Conservation (phyloP, 2,888 invertebrate species). For the Athrips mouffetella region DNA sequence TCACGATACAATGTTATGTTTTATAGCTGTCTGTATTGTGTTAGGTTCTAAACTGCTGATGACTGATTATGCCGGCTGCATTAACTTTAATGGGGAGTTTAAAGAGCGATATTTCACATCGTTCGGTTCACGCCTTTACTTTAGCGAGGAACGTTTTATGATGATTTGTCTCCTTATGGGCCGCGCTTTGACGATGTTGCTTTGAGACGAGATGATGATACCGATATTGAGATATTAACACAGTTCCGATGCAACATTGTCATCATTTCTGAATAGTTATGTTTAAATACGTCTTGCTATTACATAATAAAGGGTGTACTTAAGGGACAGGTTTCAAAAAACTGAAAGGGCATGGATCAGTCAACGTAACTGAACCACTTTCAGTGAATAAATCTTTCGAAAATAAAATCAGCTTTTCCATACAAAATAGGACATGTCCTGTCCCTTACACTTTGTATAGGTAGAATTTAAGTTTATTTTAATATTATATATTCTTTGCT, state of each 20-base stretch:
- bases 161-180: constrained; percentile 74
- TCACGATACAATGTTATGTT: constrained; percentile 70
- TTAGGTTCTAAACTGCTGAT: constrained; percentile 75
- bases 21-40: constrained; percentile 70
- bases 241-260: background rate
- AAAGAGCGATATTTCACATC: constrained; percentile 74
- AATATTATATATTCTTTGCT: too few relatives aligned
- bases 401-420: too few relatives aligned
- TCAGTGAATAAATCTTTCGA: too few relatives aligned
- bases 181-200: constrained; percentile 36
- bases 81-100: constrained; percentile 73
- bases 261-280: background rate
- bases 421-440: too few relatives aligned
- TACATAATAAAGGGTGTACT: too few relatives aligned
- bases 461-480: too few relatives aligned
- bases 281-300: background rate
- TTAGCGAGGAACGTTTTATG: constrained; percentile 69
- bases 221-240: constrained; percentile 41
- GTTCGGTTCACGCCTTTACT: constrained; percentile 61
- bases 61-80: constrained; percentile 72
- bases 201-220: constrained; percentile 45
- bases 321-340: too few relatives aligned
- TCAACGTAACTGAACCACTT: too few relatives aligned
- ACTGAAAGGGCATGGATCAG: too few relatives aligned
- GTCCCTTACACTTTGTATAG: too few relatives aligned